These are phyloP conservation scores for Synaphobranchus kaupii DNA, from an alignment of 2,797 vertebrate genomes.

Conservation along the genomic window DNA sequence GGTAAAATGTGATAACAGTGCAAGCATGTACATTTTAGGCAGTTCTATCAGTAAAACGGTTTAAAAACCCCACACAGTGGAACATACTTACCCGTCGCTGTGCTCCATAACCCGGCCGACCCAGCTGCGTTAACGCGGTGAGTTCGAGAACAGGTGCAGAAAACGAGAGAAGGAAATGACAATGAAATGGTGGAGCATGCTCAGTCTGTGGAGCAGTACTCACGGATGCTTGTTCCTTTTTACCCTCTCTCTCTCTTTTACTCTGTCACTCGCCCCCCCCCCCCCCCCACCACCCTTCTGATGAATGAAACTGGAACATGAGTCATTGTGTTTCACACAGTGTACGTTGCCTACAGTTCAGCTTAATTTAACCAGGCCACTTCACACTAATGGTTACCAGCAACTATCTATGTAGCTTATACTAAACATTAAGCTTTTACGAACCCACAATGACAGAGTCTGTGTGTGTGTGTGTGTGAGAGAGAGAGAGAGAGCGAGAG, in stretches of 20 bases:
- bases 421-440: neutral
- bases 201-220: neutral
- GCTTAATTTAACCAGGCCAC: neutral
- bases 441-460: neutral
- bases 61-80: neutral
- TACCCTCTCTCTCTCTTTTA: constrained; percentile 20
- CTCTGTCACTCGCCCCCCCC: constrained; percentile 21
- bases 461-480: neutral
- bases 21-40: neutral
- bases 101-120: neutral
- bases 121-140: neutral
- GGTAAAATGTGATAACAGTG: neutral
- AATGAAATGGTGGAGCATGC: neutral
- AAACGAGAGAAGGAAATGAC: constrained; percentile 29
- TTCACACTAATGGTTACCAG: neutral
- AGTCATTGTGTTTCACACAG: constrained; percentile 38
- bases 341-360: neutral
- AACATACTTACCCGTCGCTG: constrained; percentile 39
- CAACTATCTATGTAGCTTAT: neutral
- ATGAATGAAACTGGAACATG: constrained; percentile 43
- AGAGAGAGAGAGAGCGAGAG: neutral
- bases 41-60: neutral
- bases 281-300: neutral
- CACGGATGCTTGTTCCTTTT: constrained; percentile 8
- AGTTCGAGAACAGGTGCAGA: constrained; percentile 22